Evolutionary conservation across 2,113 vertebrate genomes (phyloP).

Genomic region (Peucedramus taeniatus): DNA sequence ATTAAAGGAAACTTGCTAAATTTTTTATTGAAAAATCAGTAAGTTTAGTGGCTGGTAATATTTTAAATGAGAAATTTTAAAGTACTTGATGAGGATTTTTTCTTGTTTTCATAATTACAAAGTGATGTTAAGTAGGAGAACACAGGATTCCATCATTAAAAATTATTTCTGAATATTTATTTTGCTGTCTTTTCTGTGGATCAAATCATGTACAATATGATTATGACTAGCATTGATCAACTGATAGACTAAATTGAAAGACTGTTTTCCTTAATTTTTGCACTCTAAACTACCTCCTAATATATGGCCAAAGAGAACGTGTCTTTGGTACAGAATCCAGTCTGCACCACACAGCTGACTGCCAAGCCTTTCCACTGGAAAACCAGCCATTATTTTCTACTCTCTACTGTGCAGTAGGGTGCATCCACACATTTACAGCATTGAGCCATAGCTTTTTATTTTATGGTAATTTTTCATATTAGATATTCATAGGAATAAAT

Average conservation of each 20-base stretch:
- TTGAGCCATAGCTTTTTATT: not conserved
- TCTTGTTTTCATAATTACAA: not conserved
- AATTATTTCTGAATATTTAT: not conserved
- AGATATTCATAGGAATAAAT: not conserved
- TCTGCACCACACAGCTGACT: not conserved
- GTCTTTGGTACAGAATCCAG: not conserved
- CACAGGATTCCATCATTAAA: not conserved
- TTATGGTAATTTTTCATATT: not conserved
- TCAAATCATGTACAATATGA: not conserved
- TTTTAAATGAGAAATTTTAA: not conserved
- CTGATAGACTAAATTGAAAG: not conserved
- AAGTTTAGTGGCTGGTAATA: not conserved
- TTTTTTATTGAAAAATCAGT: not conserved
- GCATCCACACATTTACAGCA: not conserved
- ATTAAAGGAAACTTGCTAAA: not conserved
- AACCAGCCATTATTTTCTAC: not conserved
- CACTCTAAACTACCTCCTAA: not conserved
- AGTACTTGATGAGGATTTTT: not conserved
- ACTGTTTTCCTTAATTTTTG: not conserved
- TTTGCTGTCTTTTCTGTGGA: not conserved
- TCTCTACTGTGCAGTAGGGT: not conserved
- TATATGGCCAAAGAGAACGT: not conserved
- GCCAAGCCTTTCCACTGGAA: not conserved
- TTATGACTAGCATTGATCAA: not conserved
- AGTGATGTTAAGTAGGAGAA: not conserved